These are phyloP conservation scores for Megalurothrips usitatus DNA, from an alignment of 2,888 invertebrate species.

Conservation along the genomic window DNA sequence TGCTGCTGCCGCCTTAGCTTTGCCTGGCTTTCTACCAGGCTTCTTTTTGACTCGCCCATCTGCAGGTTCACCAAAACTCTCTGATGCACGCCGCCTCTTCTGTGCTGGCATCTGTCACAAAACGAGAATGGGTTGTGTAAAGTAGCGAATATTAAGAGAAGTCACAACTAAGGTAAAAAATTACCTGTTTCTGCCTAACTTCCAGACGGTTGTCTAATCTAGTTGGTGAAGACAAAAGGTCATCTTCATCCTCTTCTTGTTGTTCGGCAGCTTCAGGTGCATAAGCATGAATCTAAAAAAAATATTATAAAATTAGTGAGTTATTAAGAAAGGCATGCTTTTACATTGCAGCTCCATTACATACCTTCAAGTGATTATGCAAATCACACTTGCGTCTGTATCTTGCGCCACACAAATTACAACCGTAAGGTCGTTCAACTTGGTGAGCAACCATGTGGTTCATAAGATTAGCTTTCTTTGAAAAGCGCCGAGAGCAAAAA, in stretches of 20 bases:
- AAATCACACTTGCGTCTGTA: constrained; percentile 75
- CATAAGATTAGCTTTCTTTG: constrained; percentile 77
- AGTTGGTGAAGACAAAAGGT: constrained; percentile 5
- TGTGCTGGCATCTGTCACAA: background rate
- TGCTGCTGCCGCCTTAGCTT: background rate
- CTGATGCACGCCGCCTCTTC: background rate
- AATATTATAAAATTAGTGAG: background rate
- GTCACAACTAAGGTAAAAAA: too few relatives aligned
- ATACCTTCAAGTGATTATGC: constrained; percentile 71
- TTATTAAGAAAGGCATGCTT: background rate
- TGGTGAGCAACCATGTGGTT: constrained; percentile 85
- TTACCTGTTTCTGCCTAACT: background rate
- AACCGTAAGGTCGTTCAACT: constrained; percentile 72
- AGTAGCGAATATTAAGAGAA: too few relatives aligned
- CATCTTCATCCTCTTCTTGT: constrained; percentile 36
- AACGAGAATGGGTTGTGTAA: too few relatives aligned
- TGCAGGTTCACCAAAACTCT: background rate
- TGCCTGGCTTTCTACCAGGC: constrained; percentile 1
- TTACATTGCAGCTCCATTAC: constrained; percentile 44
- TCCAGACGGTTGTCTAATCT: background rate
- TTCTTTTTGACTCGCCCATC: constrained; percentile 24
- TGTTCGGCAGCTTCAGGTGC: constrained; percentile 34
- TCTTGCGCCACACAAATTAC: constrained; percentile 72
- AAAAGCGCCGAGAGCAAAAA: constrained; percentile 75
- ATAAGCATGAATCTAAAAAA: constrained; percentile 43